These are phyloP conservation scores for Allolobophora icterica DNA, from an alignment of 2,888 invertebrate genomes.

Conservation along the genomic window DNA sequence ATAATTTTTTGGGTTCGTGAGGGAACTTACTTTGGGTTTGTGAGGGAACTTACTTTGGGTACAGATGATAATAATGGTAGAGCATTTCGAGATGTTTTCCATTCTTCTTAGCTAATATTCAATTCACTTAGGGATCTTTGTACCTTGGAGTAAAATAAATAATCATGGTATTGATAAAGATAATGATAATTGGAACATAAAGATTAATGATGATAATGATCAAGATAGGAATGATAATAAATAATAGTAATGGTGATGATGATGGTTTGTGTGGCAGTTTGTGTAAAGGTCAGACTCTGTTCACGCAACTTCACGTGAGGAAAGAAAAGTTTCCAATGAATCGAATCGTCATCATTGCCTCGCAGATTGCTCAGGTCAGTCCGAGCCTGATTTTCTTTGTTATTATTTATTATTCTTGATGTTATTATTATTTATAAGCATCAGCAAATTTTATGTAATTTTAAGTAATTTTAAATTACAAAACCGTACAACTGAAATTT, in stretches of 20 bases:
- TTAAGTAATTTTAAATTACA: neutral
- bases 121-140: too few species aligned
- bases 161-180: too few species aligned
- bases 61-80: too few species aligned
- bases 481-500: neutral
- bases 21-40: too few species aligned
- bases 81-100: too few species aligned
- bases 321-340: conserved; percentile 91
- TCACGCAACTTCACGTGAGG: conserved; percentile 82
- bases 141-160: too few species aligned
- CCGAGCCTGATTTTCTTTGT: conserved; percentile 30
- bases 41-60: too few species aligned
- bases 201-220: neutral
- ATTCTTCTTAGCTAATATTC: too few species aligned
- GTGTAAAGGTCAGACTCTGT: conserved; percentile 93
- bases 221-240: neutral
- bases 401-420: neutral
- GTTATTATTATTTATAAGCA: neutral
- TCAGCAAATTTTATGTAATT: neutral
- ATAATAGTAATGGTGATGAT: neutral
- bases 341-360: conserved; percentile 88
- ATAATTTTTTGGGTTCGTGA: too few species aligned
- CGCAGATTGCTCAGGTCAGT: conserved; percentile 89
- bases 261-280: conserved; percentile 70
- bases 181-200: too few species aligned